Evolutionary conservation across 2,888 invertebrate species (phyloP), one percentile per base, ranked within the genome.

Genomic region (Drosophila anomalipes): DNA sequence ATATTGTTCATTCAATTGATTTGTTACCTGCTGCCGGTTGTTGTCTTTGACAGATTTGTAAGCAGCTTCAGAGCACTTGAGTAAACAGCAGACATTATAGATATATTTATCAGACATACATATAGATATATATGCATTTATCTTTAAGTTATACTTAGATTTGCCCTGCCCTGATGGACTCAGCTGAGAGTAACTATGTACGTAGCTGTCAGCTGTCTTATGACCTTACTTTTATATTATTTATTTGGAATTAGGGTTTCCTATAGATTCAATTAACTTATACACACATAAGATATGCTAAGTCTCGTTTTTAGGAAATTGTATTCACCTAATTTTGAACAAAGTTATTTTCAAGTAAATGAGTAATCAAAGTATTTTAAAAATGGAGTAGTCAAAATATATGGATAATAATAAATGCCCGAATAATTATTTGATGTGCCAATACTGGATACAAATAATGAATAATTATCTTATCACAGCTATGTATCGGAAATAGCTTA

Each of bases 1-100:
- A 87, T 90, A 88, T 86, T 87, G 87, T 59, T 83, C 89, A 90
- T 84, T 89, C 87, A 90, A 87, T 87, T 87, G 90, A 79, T 87
- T 89, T 90, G 89, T 77, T 87, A 89, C 90, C 89, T 85, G 85
- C 82, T 80, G 84, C 51, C 65, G 59, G 52, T 41, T 75, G 77
- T 86, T 90, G 89, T 80, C 81, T 90, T 83, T 89, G 89, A 89
- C 90, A 87, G 90, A 83, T 90, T 88, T 76, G 58, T 64, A 69
- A 77, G 80, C 80, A 72, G 77, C 77, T 78, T 77, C 62, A 44
- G 49, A 62, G 59, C 86, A 77, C 76, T 76, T 70, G 73, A 90
- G 51, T 87, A 82, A 73, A 51, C 82, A 72, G 49, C 59, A 30
- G 2, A 19, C 37, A 30, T 33, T n/a, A 19, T 66, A 54, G 37